A percentile compares a stretch with the other conserved stretches of the same genome.
These are phyloP conservation scores for Callimorpha dominula DNA, from an alignment of 2,888 invertebrate genomes.

Conservation along the genomic window DNA sequence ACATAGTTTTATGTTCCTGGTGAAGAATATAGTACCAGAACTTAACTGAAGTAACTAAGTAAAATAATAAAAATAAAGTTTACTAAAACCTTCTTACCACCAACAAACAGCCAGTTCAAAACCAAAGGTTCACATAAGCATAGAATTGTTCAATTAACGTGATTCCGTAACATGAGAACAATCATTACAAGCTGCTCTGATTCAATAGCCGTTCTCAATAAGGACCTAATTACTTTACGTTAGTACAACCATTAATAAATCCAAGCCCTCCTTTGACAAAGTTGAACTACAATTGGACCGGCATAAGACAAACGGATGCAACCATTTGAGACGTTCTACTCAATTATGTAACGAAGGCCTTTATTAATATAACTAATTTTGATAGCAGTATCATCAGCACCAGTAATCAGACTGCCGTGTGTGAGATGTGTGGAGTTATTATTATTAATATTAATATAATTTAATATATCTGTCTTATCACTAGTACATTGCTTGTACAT, in stretches of 20 bases:
- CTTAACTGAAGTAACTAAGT: too few species aligned
- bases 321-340: constrained; percentile 75
- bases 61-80: neutral
- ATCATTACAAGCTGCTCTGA: constrained; percentile 26
- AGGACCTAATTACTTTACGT: constrained; percentile 49
- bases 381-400: too few species aligned
- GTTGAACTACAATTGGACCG: constrained; percentile 62
- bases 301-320: constrained; percentile 77
- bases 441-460: too few species aligned
- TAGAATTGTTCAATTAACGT: constrained; percentile 34
- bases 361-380: constrained; percentile 27
- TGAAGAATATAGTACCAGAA: too few species aligned
- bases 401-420: too few species aligned
- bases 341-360: constrained; percentile 71
- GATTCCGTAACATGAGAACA: constrained; percentile 22
- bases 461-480: too few species aligned
- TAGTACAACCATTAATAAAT: constrained; percentile 52
- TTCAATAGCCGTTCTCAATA: constrained; percentile 40
- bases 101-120: neutral
- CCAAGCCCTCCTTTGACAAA: constrained; percentile 55
- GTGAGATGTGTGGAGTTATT: too few species aligned
- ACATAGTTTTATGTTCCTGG: too few species aligned
- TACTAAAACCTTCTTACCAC: neutral
- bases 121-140: neutral
- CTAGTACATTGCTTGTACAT: too few species aligned